Conservation (phyloP, 2,797 vertebrate species). For the Sebastes vulpes region DNA sequence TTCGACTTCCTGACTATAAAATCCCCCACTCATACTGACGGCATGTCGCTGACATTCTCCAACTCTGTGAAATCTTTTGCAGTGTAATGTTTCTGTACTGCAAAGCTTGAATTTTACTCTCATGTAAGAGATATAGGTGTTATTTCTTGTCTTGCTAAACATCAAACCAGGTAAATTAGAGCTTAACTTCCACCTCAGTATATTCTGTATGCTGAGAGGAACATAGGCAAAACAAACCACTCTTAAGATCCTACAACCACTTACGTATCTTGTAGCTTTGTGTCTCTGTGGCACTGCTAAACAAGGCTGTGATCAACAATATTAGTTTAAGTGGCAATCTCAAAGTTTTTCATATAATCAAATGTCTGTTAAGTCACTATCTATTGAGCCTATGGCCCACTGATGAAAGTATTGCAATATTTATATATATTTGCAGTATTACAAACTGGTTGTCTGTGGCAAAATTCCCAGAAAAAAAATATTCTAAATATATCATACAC, state of each 20-base stretch:
- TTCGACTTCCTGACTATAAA: constrained; percentile 19
- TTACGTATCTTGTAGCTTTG: background rate
- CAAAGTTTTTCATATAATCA: background rate
- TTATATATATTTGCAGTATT: background rate
- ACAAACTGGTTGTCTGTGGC: background rate
- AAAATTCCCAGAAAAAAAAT: background rate
- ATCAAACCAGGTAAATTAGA: background rate
- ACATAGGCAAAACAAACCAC: background rate
- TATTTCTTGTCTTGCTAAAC: background rate
- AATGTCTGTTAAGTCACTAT: background rate
- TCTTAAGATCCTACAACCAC: background rate
- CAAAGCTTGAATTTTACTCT: background rate
- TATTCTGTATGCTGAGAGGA: background rate
- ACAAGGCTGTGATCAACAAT: background rate
- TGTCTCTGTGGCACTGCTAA: background rate
- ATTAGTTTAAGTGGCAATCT: background rate
- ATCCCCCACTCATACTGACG: background rate
- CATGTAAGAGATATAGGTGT: background rate
- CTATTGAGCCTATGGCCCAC: background rate
- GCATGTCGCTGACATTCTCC: background rate
- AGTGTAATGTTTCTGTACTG: background rate
- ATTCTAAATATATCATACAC: background rate
- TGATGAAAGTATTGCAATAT: background rate
- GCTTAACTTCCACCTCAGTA: background rate
- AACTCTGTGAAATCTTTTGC: background rate